phyloP scores from a whole-genome alignment of 1,140 invertebrate species.

The Sweltsa coloradensis region DNA sequence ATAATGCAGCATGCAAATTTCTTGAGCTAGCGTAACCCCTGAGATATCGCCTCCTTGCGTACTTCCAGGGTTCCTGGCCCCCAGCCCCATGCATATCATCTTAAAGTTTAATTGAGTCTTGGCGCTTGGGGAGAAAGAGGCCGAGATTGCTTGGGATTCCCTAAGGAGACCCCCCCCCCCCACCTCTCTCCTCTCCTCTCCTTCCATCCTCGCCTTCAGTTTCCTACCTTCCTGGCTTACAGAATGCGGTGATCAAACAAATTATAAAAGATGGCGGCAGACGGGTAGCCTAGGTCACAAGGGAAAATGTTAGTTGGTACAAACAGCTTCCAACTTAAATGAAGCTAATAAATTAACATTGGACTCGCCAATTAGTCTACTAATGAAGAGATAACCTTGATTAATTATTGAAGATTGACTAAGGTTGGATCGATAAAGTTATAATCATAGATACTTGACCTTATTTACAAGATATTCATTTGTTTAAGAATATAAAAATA shows the following conservation, averaged over 20 bases:
- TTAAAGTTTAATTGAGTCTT: conserved; percentile 58
- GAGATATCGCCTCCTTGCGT: conserved; percentile 11
- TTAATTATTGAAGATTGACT: too few species aligned
- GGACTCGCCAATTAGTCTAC: too few species aligned
- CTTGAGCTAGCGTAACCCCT: conserved; percentile 12
- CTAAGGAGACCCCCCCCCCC: conserved; percentile 26
- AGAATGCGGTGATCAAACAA: conserved; percentile 24
- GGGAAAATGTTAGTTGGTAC: conserved; percentile 5
- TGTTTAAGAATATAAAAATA: too few species aligned
- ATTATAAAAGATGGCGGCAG: conserved; percentile 27
- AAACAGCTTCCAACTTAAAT: conserved; percentile 10
- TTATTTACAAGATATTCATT: too few species aligned
- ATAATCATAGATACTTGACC: too few species aligned
- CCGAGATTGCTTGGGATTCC: conserved; percentile 38
- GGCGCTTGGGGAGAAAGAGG: conserved; percentile 35
- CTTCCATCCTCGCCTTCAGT: conserved; percentile 18
- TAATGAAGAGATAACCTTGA: too few species aligned
- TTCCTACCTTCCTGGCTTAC: conserved; percentile 18
- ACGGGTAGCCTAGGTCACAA: conserved; percentile 10
- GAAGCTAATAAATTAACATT: too few species aligned
- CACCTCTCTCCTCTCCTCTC: conserved; percentile 20
- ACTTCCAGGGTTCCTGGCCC: conserved; percentile 9
- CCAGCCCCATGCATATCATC: conserved; percentile 43
- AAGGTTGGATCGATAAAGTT: too few species aligned
- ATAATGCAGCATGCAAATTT: conserved; percentile 15